Percentiles rank a stretch among this genome's conserved stretches.
Evolutionary conservation across 2,888 invertebrate species (phyloP).

Genomic region (Cryptocephalus moraei): DNA sequence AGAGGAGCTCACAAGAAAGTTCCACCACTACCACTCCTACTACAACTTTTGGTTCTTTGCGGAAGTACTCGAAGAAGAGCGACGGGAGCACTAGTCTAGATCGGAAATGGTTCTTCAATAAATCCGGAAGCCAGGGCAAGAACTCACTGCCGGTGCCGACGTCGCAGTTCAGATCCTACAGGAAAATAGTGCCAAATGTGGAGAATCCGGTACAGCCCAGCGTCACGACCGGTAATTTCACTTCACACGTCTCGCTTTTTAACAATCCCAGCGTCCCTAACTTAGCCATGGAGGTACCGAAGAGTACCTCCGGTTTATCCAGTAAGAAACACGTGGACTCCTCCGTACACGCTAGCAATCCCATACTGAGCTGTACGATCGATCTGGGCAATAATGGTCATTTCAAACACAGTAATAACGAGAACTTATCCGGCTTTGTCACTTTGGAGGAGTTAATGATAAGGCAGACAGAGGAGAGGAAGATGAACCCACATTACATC

Average conservation of each 20-base stretch:
- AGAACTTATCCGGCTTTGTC: slow-evolving; percentile 56
- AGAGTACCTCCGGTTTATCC: not conserved
- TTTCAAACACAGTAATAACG: slow-evolving; percentile 37
- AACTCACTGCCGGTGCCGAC: slow-evolving; percentile 61
- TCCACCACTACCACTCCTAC: slow-evolving; percentile 36
- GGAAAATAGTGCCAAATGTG: slow-evolving; percentile 46
- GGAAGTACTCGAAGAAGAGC: slow-evolving; percentile 39
- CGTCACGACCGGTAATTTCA: slow-evolving; percentile 36
- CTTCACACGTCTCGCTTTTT: slow-evolving; percentile 35
- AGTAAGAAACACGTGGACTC: slow-evolving; percentile 46
- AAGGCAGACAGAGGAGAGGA: slow-evolving; percentile 62
- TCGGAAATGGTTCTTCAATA: slow-evolving; percentile 55
- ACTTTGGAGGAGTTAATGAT: slow-evolving; percentile 74
- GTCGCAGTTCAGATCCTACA: slow-evolving; percentile 62
- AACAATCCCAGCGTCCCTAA: slow-evolving; percentile 33
- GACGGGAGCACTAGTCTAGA: slow-evolving; percentile 59
- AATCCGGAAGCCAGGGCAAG: slow-evolving; percentile 32
- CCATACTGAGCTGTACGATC: slow-evolving; percentile 54
- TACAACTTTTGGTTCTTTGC: slow-evolving; percentile 60
- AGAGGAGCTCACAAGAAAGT: slow-evolving; percentile 22
- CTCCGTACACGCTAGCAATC: slow-evolving; percentile 62
- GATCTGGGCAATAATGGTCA: slow-evolving; percentile 31
- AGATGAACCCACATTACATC: slow-evolving; percentile 36
- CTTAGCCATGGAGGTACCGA: slow-evolving; percentile 22
- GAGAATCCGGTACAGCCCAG: slow-evolving; percentile 22